phyloP scores from a whole-genome alignment of 1,140 invertebrate genomes.

The Drosophila sechellia region DNA sequence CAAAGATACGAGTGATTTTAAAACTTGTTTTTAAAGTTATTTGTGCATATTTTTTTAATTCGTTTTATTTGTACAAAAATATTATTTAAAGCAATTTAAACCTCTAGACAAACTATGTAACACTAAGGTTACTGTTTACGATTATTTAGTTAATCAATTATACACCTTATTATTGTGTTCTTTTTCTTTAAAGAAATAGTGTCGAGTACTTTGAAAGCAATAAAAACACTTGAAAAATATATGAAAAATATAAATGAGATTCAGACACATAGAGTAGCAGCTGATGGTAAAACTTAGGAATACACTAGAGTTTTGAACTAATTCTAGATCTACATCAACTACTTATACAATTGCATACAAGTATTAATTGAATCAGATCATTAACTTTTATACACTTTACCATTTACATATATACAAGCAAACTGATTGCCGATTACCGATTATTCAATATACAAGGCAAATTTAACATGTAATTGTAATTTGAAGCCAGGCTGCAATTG shows the following conservation, averaged over 20 bases:
- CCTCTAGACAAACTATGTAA: constrained; percentile 2
- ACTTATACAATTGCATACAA: constrained; percentile 62
- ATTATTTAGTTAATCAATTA: constrained; percentile 13
- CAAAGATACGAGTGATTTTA: constrained; percentile 43
- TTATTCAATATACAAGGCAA: constrained; percentile 39
- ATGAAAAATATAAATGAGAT: constrained; percentile 24
- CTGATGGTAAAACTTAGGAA: constrained; percentile 31
- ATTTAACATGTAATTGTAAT: constrained; percentile 54
- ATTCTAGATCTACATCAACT: constrained; percentile 63
- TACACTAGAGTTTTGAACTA: constrained; percentile 43
- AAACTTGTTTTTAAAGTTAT: constrained; percentile 13
- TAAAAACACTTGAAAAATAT: constrained; percentile 50
- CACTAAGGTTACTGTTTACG: neutral
- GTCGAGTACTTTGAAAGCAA: constrained; percentile 67
- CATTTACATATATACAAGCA: constrained; percentile 69
- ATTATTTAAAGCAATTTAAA: neutral
- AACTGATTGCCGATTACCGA: constrained; percentile 37
- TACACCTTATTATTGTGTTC: no score
- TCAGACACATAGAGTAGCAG: constrained; percentile 43
- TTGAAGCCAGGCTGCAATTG: constrained; percentile 68
- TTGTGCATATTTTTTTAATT: constrained; percentile 31
- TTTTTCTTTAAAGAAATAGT: constrained; percentile 20
- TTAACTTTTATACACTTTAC: constrained; percentile 83
- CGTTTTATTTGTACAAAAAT: constrained; percentile 44
- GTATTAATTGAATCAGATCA: constrained; percentile 70